A percentile compares a stretch with the other conserved stretches of the same genome.
These are phyloP conservation scores for Platysternon megacephalum DNA, from an alignment of 2,113 vertebrate genomes.

Conservation along the genomic window DNA sequence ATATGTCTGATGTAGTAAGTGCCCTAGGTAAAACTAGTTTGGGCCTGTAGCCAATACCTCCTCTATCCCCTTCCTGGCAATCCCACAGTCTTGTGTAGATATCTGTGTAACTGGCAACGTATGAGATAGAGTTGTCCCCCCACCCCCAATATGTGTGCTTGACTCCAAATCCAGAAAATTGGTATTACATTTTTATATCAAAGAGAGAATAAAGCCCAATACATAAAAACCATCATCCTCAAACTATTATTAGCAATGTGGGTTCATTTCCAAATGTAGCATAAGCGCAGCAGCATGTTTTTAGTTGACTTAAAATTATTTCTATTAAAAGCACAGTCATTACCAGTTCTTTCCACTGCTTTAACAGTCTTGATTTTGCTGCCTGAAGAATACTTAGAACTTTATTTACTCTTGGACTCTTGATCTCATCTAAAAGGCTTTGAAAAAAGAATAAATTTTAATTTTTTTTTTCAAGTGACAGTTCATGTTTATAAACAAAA, in stretches of 20 bases:
- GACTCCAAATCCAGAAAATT: neutral
- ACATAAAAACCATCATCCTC: neutral
- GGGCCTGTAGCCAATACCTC: neutral
- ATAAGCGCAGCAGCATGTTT: neutral
- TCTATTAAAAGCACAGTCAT: slow-evolving; percentile 22
- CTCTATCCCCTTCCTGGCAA: neutral
- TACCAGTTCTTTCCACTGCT: slow-evolving; percentile 85
- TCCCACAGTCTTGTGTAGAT: neutral
- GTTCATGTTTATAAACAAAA: neutral
- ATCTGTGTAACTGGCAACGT: neutral
- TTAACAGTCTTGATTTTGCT: slow-evolving; percentile 80
- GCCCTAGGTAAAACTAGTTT: neutral
- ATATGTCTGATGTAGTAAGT: neutral
- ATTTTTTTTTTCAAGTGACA: neutral
- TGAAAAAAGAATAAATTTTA: slow-evolving; percentile 45
- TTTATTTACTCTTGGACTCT: slow-evolving; percentile 82
- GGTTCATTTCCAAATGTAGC: neutral
- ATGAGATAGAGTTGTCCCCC: neutral
- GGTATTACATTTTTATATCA: neutral
- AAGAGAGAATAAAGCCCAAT: neutral
- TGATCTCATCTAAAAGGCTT: slow-evolving; percentile 87
- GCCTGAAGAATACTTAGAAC: slow-evolving; percentile 84
- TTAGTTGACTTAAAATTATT: neutral
- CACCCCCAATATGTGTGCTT: neutral
- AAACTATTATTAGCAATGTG: neutral